Evolutionary conservation across 2,888 invertebrate genomes (phyloP).

Genomic region (Halictus quadricinctus): DNA sequence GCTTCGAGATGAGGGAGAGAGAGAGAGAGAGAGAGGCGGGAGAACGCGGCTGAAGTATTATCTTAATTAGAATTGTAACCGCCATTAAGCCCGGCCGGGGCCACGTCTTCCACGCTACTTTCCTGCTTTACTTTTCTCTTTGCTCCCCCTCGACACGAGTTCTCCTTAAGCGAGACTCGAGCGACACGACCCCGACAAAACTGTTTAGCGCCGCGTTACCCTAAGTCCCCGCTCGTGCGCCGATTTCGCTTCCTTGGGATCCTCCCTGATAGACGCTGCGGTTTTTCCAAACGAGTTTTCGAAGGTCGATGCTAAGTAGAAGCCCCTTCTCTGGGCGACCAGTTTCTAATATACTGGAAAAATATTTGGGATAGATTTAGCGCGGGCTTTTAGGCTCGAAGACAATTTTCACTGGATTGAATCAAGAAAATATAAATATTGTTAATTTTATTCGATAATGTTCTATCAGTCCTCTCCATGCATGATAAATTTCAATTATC

Average conservation of each 20-base stretch:
- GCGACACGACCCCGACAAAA: slow-evolving; percentile 1
- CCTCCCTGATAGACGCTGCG: background rate
- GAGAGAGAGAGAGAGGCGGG: background rate
- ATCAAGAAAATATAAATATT: too few relatives aligned
- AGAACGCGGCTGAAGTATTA: slow-evolving; percentile 60
- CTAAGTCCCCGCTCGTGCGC: background rate
- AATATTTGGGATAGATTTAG: background rate
- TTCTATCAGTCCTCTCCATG: too few relatives aligned
- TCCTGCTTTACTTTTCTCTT: slow-evolving; percentile 13
- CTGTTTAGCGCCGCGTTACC: slow-evolving; percentile 13
- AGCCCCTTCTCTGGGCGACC: background rate
- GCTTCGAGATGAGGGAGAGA: background rate
- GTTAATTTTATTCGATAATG: too few relatives aligned
- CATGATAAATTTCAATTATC: too few relatives aligned
- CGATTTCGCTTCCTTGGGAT: background rate
- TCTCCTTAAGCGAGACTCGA: background rate
- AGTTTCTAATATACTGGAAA: background rate
- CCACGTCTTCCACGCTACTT: slow-evolving; percentile 8
- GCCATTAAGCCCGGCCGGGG: slow-evolving; percentile 27
- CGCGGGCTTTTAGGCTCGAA: too few relatives aligned
- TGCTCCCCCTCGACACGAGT: slow-evolving; percentile 2
- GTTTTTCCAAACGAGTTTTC: background rate
- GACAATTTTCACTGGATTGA: too few relatives aligned
- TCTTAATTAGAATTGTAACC: slow-evolving; percentile 73
- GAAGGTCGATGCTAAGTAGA: background rate